Evolutionary conservation across 2,888 invertebrate species (phyloP).

Genomic region (Tinea pellionella): DNA sequence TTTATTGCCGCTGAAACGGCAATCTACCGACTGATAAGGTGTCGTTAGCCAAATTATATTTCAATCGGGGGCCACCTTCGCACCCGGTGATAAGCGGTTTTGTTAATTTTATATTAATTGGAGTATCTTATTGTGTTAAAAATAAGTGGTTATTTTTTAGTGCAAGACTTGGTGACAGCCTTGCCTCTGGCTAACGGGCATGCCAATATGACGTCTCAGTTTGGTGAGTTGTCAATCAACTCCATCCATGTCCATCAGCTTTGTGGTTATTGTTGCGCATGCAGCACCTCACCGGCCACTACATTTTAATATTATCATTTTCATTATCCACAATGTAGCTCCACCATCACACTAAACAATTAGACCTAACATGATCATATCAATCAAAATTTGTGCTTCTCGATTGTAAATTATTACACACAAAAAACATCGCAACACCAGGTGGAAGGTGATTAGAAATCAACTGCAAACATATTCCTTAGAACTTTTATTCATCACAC

Average conservation of each 20-base stretch:
- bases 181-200: slow-evolving; percentile 69
- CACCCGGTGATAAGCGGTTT: neutral
- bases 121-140: slow-evolving; percentile 49
- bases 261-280: slow-evolving; percentile 52
- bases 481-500: no score
- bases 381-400: no score
- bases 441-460: no score
- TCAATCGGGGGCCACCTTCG: neutral
- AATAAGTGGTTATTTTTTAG: slow-evolving; percentile 67
- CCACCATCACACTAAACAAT: no score
- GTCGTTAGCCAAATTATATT: neutral
- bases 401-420: no score
- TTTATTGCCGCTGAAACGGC: neutral
- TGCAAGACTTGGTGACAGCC: slow-evolving; percentile 70
- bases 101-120: neutral
- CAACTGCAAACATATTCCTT: no score
- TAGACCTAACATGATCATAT: no score
- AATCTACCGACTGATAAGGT: neutral
- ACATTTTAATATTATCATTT: neutral
- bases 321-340: neutral
- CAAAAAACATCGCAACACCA: no score
- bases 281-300: neutral
- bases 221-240: slow-evolving; percentile 64
- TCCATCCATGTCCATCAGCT: slow-evolving; percentile 59
- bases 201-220: slow-evolving; percentile 67